Evolutionary conservation across 2,797 vertebrate genomes (phyloP), one percentile per base, ranked within the genome.

Genomic region (Hephaestus fuliginosus): DNA sequence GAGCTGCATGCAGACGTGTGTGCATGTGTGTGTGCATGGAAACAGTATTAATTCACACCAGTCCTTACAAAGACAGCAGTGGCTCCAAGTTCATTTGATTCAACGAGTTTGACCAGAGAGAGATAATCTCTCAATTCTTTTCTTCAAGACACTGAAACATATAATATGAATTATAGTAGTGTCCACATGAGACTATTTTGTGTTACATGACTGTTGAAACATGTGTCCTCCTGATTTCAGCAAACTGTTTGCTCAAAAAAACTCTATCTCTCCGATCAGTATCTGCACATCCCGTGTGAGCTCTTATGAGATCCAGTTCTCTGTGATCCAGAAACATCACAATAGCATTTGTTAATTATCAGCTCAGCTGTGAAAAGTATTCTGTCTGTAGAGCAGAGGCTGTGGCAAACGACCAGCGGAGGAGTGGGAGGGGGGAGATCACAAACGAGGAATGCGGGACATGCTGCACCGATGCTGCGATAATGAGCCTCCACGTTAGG

Each of bases 401-500:
- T 25, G 18, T 14, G 6, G n/a, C 56, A 71, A 80, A 80, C 55
- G 71, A 70, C 12, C 10, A 2, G 43, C 64, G 48, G 30, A 33
- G 1, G 43, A 63, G 22, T 3, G 18, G 30, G 68, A 56, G 18
- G 60, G 28, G 51, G 64, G 52, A 15, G 39, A 48, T 52, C 48
- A 48, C 20, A n/a, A 80, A 71, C 53, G 41, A 71, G 56, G 58
- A 72, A 84, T 76, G 73, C 3, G 2, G 78, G 63, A 86, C 79
- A 30, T 6, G 30, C 41, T 83, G 81, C 73, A 60, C 56, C 5
- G 68, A 80, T 68, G 36, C 28, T 66, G 70, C 36, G 83, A 84
- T 85, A 74, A 84, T 80, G 76, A 85, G 44, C 41, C 51, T 61
- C 14, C 28, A 46, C 1, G 2, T 46, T 51, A 17, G 33, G 33